These are phyloP conservation scores for Muscidifurax raptorellus DNA, from an alignment of 1,140 invertebrate species.

Conservation along the genomic window DNA sequence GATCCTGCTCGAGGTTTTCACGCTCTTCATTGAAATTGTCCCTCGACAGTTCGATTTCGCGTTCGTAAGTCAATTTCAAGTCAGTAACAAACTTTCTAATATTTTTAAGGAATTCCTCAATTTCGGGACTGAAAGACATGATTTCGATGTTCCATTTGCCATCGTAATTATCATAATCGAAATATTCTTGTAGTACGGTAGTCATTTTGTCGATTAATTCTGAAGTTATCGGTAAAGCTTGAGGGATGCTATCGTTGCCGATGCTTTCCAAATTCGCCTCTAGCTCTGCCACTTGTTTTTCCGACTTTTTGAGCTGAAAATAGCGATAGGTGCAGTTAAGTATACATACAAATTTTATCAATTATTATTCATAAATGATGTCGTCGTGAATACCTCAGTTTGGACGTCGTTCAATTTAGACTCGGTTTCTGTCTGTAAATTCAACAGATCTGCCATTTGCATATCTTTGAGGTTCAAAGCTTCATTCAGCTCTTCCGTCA, in stretches of 20 bases:
- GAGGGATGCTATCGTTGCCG: conserved; percentile 12
- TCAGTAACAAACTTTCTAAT: conserved; percentile 52
- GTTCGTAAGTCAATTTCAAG: conserved; percentile 53
- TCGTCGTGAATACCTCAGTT: conserved; percentile 18
- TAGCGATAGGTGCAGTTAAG: neutral
- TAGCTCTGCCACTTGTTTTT: conserved; percentile 42
- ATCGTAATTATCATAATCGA: conserved; percentile 44
- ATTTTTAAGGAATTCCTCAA: conserved; percentile 56
- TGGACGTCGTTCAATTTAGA: conserved; percentile 43
- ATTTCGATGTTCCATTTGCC: conserved; percentile 44
- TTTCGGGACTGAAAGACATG: conserved; percentile 47
- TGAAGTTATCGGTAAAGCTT: neutral
- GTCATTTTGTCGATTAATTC: conserved; percentile 37
- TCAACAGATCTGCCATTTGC: conserved; percentile 49
- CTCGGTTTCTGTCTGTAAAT: conserved; percentile 54
- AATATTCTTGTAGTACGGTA: conserved; percentile 38
- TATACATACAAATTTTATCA: neutral
- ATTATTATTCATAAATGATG: neutral
- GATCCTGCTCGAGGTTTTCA: conserved; percentile 57
- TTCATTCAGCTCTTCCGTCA: conserved; percentile 50
- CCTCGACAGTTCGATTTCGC: conserved; percentile 51
- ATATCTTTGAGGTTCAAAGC: conserved; percentile 48
- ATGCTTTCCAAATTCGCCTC: conserved; percentile 47
- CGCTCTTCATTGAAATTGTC: conserved; percentile 60
- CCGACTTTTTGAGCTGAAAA: conserved; percentile 48